phyloP scores from a whole-genome alignment of 2,113 vertebrate genomes.

The Aegotheles bennettii region DNA sequence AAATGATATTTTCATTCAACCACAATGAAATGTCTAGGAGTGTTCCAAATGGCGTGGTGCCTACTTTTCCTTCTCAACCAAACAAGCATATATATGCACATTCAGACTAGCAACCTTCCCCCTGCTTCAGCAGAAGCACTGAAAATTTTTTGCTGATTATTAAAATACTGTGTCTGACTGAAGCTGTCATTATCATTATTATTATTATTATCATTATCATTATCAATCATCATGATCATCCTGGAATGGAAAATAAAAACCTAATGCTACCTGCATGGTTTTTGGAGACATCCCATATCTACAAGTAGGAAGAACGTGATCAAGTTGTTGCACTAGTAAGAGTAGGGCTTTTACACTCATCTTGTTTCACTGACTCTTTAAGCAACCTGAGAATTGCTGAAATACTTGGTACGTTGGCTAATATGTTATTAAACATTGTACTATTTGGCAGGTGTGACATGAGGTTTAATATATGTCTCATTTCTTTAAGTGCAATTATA shows the following conservation, averaged over 20 bases:
- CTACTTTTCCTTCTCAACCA: neutral
- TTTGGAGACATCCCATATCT: neutral
- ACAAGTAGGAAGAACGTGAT: neutral
- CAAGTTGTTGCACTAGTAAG: neutral
- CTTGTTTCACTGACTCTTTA: neutral
- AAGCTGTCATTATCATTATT: neutral
- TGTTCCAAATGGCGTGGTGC: neutral
- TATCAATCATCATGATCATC: neutral
- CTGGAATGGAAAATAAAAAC: neutral
- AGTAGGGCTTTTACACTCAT: neutral
- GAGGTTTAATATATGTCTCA: neutral
- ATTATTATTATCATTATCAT: neutral
- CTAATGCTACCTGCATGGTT: neutral
- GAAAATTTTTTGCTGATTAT: neutral
- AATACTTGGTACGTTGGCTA: neutral
- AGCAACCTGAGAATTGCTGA: neutral
- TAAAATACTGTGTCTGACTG: neutral
- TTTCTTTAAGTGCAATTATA: neutral
- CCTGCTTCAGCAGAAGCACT: neutral
- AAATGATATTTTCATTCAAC: conserved; percentile 10
- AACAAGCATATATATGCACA: neutral
- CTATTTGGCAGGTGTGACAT: neutral
- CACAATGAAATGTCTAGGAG: neutral
- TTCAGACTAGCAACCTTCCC: neutral
- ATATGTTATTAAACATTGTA: neutral